phyloP scores from a whole-genome alignment of 2,888 invertebrate genomes.

The Atethmia centrago region DNA sequence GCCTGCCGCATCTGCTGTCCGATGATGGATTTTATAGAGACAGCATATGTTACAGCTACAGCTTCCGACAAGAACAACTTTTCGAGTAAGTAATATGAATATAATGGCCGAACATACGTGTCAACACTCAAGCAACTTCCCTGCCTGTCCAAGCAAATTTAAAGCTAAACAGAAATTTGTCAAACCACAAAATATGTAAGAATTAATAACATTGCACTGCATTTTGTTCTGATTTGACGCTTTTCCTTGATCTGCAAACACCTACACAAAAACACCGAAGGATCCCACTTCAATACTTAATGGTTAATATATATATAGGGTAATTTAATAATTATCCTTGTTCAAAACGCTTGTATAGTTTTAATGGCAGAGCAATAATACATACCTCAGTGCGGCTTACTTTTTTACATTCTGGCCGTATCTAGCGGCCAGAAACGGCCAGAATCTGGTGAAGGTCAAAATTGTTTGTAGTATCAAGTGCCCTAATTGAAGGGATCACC shows the following conservation, averaged over 20 bases:
- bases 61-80: slow-evolving; percentile 67
- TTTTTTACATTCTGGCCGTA: not conserved
- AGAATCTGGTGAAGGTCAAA: slow-evolving; percentile 41
- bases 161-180: slow-evolving; percentile 13
- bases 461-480: slow-evolving; percentile 28
- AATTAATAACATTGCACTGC: slow-evolving; percentile 25
- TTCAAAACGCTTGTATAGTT: not conserved
- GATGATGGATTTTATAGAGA: slow-evolving; percentile 82
- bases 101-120: slow-evolving; percentile 19
- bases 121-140: slow-evolving; percentile 23
- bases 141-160: not conserved
- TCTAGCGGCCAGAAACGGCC: not conserved
- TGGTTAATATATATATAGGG: no score
- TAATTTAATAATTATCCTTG: slow-evolving; percentile 23
- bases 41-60: slow-evolving; percentile 75
- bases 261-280: slow-evolving; percentile 10
- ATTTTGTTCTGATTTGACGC: slow-evolving; percentile 17
- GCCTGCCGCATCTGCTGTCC: slow-evolving; percentile 84
- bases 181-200: not conserved
- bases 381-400: not conserved
- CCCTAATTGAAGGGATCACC: slow-evolving; percentile 47
- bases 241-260: slow-evolving; percentile 30
- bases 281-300: slow-evolving; percentile 14
- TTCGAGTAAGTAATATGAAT: slow-evolving; percentile 42
- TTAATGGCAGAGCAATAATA: slow-evolving; percentile 1